Conservation (phyloP, 2,797 vertebrate genomes). For the Parotocinclus haroldoi region DNA sequence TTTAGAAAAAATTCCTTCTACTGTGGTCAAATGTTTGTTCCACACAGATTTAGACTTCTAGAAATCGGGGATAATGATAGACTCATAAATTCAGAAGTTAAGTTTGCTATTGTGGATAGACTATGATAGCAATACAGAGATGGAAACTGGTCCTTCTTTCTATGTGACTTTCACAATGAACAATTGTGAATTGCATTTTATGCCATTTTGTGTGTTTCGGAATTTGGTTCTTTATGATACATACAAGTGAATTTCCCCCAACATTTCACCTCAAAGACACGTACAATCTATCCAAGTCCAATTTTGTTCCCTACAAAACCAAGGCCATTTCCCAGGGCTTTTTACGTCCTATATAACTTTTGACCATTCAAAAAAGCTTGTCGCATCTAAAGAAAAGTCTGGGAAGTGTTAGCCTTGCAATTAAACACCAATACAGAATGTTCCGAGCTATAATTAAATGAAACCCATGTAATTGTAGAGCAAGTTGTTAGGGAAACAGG, state of each 20-base stretch:
- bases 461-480: slow-evolving; percentile 10
- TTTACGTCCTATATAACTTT: slow-evolving; percentile 24
- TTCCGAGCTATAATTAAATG: background rate
- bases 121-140: slow-evolving; percentile 4
- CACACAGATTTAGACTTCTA: slow-evolving; percentile 8
- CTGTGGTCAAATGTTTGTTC: slow-evolving; percentile 36
- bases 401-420: slow-evolving; percentile 3
- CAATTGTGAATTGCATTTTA: too few species aligned
- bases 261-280: background rate
- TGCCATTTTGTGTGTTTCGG: too few species aligned
- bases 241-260: background rate
- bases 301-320: slow-evolving; percentile 1
- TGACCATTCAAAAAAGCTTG: slow-evolving; percentile 12
- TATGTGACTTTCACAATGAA: too few species aligned
- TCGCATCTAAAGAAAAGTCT: slow-evolving; percentile 14
- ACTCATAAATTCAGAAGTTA: slow-evolving; percentile 37
- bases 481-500: slow-evolving; percentile 2
- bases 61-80: slow-evolving; percentile 36
- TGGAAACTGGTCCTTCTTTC: too few species aligned
- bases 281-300: background rate
- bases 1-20: slow-evolving; percentile 31
- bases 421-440: background rate
- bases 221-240: too few species aligned
- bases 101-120: slow-evolving; percentile 30
- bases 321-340: slow-evolving; percentile 6